Conservation (phyloP, 2,888 invertebrate genomes). For the Prostheceraeus crozeri region DNA sequence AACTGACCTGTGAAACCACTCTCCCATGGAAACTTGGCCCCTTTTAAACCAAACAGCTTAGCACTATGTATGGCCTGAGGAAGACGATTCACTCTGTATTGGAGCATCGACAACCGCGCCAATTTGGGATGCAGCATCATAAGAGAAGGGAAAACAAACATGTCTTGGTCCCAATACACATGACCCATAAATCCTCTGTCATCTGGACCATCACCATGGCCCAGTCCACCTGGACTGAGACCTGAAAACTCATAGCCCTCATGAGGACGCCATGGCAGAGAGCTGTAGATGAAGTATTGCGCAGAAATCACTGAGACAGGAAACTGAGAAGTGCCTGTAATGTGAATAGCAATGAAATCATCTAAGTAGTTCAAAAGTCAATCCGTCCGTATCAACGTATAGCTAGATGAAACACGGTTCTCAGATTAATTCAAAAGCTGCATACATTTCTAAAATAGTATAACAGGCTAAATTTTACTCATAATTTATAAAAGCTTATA, state of each 20-base stretch:
- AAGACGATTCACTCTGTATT: constrained; percentile 47
- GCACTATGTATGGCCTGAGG: constrained; percentile 47
- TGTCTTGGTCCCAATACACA: constrained; percentile 57
- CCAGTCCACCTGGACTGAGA: constrained; percentile 38
- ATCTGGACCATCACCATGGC: not conserved
- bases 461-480: too few relatives aligned
- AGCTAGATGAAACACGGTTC: too few relatives aligned
- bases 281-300: constrained; percentile 49
- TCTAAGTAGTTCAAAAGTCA: too few relatives aligned
- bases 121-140: constrained; percentile 46
- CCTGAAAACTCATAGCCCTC: constrained; percentile 38
- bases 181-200: constrained; percentile 46
- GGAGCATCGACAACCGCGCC: constrained; percentile 45
- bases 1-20: constrained; percentile 50
- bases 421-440: too few relatives aligned
- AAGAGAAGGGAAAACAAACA: constrained; percentile 54
- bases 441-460: too few relatives aligned
- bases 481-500: too few relatives aligned
- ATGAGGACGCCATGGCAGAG: constrained; percentile 44
- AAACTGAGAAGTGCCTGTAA: too few relatives aligned
- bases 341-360: too few relatives aligned
- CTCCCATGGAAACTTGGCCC: constrained; percentile 54
- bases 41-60: constrained; percentile 43
- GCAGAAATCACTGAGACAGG: constrained; percentile 20
- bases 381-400: too few relatives aligned